Percentiles rank a stretch among this genome's conserved stretches.
These are phyloP conservation scores for Ophion ellenae DNA, from an alignment of 2,888 invertebrate genomes.

Conservation along the genomic window DNA sequence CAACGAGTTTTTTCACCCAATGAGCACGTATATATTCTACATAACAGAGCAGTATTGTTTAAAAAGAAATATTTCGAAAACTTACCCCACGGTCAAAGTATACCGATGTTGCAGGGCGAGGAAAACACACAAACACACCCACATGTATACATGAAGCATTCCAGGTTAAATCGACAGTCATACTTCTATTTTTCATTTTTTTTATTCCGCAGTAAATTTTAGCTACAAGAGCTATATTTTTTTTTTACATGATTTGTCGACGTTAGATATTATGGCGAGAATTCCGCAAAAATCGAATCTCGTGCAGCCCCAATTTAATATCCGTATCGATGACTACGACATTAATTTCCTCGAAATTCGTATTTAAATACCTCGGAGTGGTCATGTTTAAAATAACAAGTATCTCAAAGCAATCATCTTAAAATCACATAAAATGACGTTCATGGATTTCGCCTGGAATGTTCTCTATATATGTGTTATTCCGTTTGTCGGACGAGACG, in stretches of 20 bases:
- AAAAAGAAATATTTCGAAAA: constrained; percentile 48
- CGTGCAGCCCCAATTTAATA: not conserved
- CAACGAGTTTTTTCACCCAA: constrained; percentile 48
- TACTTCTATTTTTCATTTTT: not conserved
- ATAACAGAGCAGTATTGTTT: constrained; percentile 48
- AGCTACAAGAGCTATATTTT: constrained; percentile 13
- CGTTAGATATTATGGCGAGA: not conserved
- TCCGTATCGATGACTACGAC: not conserved
- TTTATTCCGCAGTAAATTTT: not conserved
- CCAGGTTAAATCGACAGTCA: not conserved
- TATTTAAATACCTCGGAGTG: not conserved
- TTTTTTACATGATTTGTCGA: not conserved
- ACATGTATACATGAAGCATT: constrained; percentile 7
- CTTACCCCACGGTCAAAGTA: constrained; percentile 5
- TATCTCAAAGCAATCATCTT: not conserved
- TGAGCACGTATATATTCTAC: constrained; percentile 67
- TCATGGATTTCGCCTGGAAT: constrained; percentile 1
- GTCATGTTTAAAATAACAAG: not conserved
- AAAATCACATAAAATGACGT: constrained; percentile 1
- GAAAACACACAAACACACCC: not conserved
- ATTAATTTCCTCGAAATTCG: not conserved
- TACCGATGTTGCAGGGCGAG: not conserved
- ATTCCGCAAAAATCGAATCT: not conserved
- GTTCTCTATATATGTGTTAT: constrained; percentile 5
- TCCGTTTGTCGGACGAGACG: constrained; percentile 11